phyloP scores from a whole-genome alignment of 2,888 invertebrate species.

The Oligia fasciuncula region DNA sequence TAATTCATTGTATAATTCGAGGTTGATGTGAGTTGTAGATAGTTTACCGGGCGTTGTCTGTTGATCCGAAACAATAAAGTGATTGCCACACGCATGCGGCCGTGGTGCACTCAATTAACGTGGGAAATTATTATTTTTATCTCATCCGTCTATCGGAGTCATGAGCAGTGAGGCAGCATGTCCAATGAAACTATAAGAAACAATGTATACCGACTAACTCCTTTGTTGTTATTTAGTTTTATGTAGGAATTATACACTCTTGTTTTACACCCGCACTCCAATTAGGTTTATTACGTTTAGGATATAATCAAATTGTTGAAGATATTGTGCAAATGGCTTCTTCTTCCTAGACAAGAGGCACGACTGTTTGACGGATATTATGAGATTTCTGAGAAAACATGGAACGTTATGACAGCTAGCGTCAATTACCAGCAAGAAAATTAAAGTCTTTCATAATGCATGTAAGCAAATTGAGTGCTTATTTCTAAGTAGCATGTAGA shows the following conservation, averaged over 20 bases:
- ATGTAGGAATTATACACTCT: constrained; percentile 63
- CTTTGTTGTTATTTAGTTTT: constrained; percentile 73
- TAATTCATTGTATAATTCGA: constrained; percentile 57
- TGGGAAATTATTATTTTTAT: constrained; percentile 77
- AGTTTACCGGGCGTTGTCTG: constrained; percentile 58
- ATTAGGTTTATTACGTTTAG: constrained; percentile 60
- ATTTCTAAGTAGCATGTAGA: constrained; percentile 23
- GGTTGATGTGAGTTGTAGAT: constrained; percentile 60
- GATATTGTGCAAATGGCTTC: constrained; percentile 45
- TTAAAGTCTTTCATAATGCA: constrained; percentile 20
- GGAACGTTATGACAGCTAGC: constrained; percentile 2
- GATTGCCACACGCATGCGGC: constrained; percentile 69
- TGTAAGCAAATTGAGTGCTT: not conserved
- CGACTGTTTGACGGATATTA: constrained; percentile 3
- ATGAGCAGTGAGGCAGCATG: constrained; percentile 54
- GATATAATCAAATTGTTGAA: constrained; percentile 30
- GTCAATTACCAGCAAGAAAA: not conserved
- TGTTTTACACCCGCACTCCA: constrained; percentile 55
- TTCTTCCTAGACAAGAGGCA: constrained; percentile 20
- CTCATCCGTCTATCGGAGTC: constrained; percentile 66
- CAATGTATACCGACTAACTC: constrained; percentile 70
- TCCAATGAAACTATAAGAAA: constrained; percentile 69
- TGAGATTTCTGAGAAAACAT: constrained; percentile 33
- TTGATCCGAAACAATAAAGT: constrained; percentile 70
- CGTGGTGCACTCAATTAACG: constrained; percentile 74